These are phyloP conservation scores for Solenopsis fugax DNA, from an alignment of 1,140 invertebrate species.

Conservation along the genomic window DNA sequence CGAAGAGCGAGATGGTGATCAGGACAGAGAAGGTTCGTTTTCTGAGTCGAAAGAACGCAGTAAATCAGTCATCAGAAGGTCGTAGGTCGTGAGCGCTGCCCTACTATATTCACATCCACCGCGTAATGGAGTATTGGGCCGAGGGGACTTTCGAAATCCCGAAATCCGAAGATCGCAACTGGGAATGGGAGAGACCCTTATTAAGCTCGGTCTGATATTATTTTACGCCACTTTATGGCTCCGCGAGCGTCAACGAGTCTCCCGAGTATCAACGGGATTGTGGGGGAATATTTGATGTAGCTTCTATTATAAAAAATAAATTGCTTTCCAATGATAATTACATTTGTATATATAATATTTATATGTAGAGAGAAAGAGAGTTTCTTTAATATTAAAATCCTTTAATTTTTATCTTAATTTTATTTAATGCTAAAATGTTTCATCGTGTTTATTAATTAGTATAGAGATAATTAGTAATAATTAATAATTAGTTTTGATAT, in stretches of 20 bases:
- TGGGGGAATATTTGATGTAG: neutral
- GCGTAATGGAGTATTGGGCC: conserved; percentile 73
- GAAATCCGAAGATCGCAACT: conserved; percentile 55
- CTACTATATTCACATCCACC: conserved; percentile 70
- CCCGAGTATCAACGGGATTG: neutral
- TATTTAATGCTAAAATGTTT: conserved; percentile 1
- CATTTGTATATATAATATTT: neutral
- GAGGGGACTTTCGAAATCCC: conserved; percentile 62
- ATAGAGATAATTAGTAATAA: no score
- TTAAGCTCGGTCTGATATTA: conserved; percentile 67
- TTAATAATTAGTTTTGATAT: neutral
- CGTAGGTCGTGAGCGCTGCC: conserved; percentile 67
- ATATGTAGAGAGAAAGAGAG: neutral
- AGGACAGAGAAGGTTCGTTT: conserved; percentile 28
- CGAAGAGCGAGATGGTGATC: conserved; percentile 9
- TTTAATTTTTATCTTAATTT: neutral
- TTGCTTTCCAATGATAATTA: neutral
- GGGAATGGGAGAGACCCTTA: conserved; percentile 61
- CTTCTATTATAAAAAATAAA: conserved; percentile 9
- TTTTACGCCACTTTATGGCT: conserved; percentile 41
- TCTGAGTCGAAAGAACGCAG: conserved; percentile 18
- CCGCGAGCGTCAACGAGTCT: neutral
- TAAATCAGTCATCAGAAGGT: conserved; percentile 77
- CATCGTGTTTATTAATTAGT: neutral
- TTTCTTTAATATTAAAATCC: neutral